Percentiles rank a stretch among this genome's conserved stretches.
These are phyloP conservation scores for Caretta caretta DNA, from an alignment of 2,113 vertebrate genomes.

Conservation along the genomic window DNA sequence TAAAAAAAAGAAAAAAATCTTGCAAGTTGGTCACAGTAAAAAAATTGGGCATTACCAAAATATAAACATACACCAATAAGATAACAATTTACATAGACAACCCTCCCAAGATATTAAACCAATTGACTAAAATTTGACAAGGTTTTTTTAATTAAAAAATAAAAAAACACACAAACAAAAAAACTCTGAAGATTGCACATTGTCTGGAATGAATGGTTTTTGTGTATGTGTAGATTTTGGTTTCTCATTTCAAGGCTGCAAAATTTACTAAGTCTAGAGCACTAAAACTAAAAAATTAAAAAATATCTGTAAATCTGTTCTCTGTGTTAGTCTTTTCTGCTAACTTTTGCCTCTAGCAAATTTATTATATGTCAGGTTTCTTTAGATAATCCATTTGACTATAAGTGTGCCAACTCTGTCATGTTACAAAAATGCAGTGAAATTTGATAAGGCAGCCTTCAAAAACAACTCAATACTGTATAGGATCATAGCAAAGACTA, in stretches of 20 bases:
- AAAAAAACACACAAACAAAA: neutral
- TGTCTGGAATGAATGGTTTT: neutral
- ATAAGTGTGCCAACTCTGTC: constrained; percentile 8
- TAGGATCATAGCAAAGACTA: neutral
- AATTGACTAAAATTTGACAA: neutral
- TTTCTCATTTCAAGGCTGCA: neutral
- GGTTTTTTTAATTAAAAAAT: neutral
- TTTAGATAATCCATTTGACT: constrained; percentile 32
- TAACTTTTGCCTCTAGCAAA: constrained; percentile 22
- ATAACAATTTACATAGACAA: neutral
- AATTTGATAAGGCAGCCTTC: constrained; percentile 17
- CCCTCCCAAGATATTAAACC: neutral
- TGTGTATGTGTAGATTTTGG: neutral
- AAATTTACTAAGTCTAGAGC: neutral
- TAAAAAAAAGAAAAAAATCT: neutral
- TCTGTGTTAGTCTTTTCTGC: neutral
- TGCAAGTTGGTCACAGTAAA: neutral
- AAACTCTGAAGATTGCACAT: neutral
- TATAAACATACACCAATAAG: neutral
- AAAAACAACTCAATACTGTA: neutral
- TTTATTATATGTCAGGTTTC: constrained; percentile 4
- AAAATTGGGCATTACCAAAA: neutral
- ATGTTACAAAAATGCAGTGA: constrained; percentile 42
- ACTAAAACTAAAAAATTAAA: neutral
- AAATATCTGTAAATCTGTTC: neutral